Conservation (phyloP, 2,888 invertebrate genomes). For the Agonum fuliginosum region DNA sequence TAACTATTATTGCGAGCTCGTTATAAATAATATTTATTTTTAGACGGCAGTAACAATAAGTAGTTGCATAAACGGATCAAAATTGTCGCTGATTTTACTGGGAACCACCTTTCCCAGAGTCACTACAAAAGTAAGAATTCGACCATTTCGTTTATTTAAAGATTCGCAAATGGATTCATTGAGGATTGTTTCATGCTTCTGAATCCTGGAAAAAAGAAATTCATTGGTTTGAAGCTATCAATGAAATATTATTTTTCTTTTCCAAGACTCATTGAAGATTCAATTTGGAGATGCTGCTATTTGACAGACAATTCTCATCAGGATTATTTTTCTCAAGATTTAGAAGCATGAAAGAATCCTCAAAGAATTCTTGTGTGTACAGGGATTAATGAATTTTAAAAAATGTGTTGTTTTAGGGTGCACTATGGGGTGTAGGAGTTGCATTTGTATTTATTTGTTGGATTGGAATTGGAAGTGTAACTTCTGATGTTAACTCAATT, state of each 20-base stretch:
- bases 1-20: neutral
- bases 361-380: too few relatives aligned
- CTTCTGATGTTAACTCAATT: neutral
- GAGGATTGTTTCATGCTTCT: too few relatives aligned
- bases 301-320: too few relatives aligned
- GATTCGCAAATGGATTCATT: too few relatives aligned
- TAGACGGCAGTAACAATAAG: constrained; percentile 25
- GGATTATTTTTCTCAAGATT: too few relatives aligned
- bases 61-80: constrained; percentile 27
- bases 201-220: too few relatives aligned
- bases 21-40: constrained; percentile 1
- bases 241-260: too few relatives aligned
- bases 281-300: too few relatives aligned
- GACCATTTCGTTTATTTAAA: neutral
- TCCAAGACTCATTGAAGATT: too few relatives aligned
- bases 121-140: constrained; percentile 13
- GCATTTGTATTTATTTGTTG: neutral
- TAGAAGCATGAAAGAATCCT: too few relatives aligned
- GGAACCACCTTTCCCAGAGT: constrained; percentile 37
- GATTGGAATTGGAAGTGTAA: constrained; percentile 8
- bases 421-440: constrained; percentile 1
- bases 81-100: constrained; percentile 8
- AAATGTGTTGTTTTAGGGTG: constrained; percentile 1
- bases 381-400: too few relatives aligned
- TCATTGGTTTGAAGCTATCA: too few relatives aligned